phyloP scores from a whole-genome alignment of 2,113 vertebrate species.

The Petaurus breviceps region DNA sequence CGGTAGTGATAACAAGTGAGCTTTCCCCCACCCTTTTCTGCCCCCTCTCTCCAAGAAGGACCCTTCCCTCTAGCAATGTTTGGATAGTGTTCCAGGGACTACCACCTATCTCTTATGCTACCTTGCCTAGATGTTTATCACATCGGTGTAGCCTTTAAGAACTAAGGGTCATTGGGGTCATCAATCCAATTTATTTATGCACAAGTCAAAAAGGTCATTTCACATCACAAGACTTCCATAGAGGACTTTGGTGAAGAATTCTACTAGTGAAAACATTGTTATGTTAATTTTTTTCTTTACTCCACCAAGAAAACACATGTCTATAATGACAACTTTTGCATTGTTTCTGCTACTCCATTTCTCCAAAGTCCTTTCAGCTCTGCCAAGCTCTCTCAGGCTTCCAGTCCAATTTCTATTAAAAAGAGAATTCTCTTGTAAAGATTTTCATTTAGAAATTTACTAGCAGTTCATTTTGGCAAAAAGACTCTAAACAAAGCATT shows the following conservation, averaged over 20 bases:
- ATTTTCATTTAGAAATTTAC: slow-evolving; percentile 58
- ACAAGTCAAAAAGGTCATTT: neutral
- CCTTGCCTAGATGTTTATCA: neutral
- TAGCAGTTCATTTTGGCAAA: slow-evolving; percentile 43
- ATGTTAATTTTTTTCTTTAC: neutral
- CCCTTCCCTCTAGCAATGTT: neutral
- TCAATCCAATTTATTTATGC: neutral
- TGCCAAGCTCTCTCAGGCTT: neutral
- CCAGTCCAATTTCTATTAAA: slow-evolving; percentile 43
- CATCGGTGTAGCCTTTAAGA: neutral
- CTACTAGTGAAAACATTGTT: neutral
- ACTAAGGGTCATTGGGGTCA: neutral
- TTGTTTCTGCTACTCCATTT: slow-evolving; percentile 28
- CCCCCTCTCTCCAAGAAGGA: neutral
- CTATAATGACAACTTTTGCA: neutral
- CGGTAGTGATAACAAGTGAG: neutral
- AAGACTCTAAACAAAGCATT: slow-evolving; percentile 30
- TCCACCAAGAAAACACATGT: neutral
- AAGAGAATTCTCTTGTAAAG: neutral
- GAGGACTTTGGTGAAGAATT: neutral
- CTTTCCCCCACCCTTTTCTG: neutral
- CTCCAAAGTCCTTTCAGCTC: neutral
- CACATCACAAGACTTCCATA: neutral
- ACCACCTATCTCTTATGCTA: neutral
- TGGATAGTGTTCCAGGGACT: neutral